A percentile compares a stretch with the other conserved stretches of the same genome.
Conservation (phyloP, 2,113 vertebrate species). For the Sinocyclocheilus rhinocerous region DNA sequence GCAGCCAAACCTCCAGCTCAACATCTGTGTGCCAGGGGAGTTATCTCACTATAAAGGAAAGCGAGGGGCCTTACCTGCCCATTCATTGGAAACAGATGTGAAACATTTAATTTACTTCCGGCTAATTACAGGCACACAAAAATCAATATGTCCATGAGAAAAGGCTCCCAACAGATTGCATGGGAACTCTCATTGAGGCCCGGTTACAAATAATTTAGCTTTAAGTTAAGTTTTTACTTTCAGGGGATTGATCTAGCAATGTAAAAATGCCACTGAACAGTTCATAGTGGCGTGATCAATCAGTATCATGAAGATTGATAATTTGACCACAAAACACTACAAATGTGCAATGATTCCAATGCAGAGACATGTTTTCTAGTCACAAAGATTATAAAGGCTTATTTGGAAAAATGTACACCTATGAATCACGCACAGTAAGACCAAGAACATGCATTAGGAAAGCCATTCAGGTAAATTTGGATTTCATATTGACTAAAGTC, state of each 20-base stretch:
- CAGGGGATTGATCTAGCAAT: not conserved
- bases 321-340: too few relatives aligned
- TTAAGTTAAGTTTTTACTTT: not conserved
- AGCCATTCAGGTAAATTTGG: not conserved
- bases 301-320: too few relatives aligned
- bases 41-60: conserved; percentile 69
- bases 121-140: conserved; percentile 71
- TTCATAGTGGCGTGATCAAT: not conserved
- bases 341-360: too few relatives aligned
- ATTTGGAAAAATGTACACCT: not conserved
- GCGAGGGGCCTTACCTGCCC: conserved; percentile 65
- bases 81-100: conserved; percentile 79
- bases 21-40: conserved; percentile 72
- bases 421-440: not conserved
- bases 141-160: conserved; percentile 60
- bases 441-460: not conserved
- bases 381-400: not conserved
- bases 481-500: not conserved
- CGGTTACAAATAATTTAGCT: not conserved
- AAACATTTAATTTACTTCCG: conserved; percentile 68
- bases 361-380: too few relatives aligned
- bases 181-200: not conserved
- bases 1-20: conserved; percentile 47
- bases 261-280: not conserved
- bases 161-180: conserved; percentile 44